Evolutionary conservation across 2,888 invertebrate species (phyloP), one percentile per base, ranked within the genome.

Genomic region (Cotesia congregata): DNA sequence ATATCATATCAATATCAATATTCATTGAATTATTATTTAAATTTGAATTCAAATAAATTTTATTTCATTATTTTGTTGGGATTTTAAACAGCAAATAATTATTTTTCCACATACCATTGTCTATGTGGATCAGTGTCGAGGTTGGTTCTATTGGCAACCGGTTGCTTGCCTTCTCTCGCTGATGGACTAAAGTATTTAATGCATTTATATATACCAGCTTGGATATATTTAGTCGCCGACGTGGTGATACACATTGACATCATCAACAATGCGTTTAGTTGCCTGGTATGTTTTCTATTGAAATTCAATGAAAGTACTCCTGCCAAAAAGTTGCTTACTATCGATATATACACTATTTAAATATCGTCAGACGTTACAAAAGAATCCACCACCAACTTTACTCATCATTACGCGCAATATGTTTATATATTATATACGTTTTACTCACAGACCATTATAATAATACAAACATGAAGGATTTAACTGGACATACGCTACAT

Each of bases 71-170:
- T 9, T 67, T 67, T 67, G n/a, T 67, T 38, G n/a, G 3, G 30
- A 4, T 30, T 30, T 62, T 62, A 17, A 62, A 12, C n/a, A 9
- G 60, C 2, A 59, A 4, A 64, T 17, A 38, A 38, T 38, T 39
- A 62, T 62, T 38, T 39, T 12, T 67, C n/a, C 3, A 39, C n/a
- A 67, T 67, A 17, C 15, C 62, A 17, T 30, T 65, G 20, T 12
- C 65, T 15, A 72, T 72, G 9, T 61, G 15, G 72, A 72, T 72
- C 67, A 76, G 76, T 76, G 76, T 76, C 76, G 76, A 76, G 76
- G 76, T 67, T 72, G 38, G 61, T 70, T 40, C 7, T 59, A 50
- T 50, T 50, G 50, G 61, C 72, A 72, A 65, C 9, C 20, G 38
- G 60, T 61, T 76, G 72, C 75, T 64, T 70, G 50, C 50, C 9